Evolutionary conservation across 2,797 vertebrate species (phyloP).

Genomic region (Pelodytes ibericus): DNA sequence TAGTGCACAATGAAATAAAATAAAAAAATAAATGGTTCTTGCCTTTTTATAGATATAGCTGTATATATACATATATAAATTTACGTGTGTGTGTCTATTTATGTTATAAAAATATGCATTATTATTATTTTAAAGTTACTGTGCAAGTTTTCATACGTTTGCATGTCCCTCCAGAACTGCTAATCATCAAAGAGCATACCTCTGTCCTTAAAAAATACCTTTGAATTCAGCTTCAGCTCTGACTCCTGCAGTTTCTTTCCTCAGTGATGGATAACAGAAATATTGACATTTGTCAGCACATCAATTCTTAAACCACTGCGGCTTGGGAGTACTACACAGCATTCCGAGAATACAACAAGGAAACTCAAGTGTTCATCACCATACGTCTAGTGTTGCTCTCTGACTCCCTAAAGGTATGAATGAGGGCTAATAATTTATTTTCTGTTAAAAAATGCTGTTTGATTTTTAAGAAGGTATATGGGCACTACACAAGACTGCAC

Average conservation of each 20-base stretch:
- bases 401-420: constrained; percentile 52
- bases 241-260: constrained; percentile 46
- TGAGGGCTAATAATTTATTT: constrained; percentile 59
- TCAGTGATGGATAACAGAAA: constrained; percentile 50
- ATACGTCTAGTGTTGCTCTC: constrained; percentile 58
- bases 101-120: too few relatives aligned
- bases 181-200: constrained; percentile 44
- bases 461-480: constrained; percentile 54
- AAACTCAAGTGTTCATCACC: constrained; percentile 55
- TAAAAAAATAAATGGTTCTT: too few relatives aligned
- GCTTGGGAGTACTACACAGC: constrained; percentile 45
- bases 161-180: constrained; percentile 28
- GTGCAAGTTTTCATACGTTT: constrained; percentile 14
- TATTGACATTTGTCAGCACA: constrained; percentile 55
- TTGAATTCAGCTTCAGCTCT: constrained; percentile 45
- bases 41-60: neutral
- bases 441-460: constrained; percentile 38
- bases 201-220: constrained; percentile 42
- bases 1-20: too few relatives aligned
- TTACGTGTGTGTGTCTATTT: too few relatives aligned
- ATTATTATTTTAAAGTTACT: neutral
- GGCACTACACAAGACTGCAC: constrained; percentile 6
- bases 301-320: constrained; percentile 55
- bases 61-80: too few relatives aligned
- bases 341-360: constrained; percentile 36